phyloP scores from a whole-genome alignment of 1,140 invertebrate genomes.

The Antheraea pernyi region DNA sequence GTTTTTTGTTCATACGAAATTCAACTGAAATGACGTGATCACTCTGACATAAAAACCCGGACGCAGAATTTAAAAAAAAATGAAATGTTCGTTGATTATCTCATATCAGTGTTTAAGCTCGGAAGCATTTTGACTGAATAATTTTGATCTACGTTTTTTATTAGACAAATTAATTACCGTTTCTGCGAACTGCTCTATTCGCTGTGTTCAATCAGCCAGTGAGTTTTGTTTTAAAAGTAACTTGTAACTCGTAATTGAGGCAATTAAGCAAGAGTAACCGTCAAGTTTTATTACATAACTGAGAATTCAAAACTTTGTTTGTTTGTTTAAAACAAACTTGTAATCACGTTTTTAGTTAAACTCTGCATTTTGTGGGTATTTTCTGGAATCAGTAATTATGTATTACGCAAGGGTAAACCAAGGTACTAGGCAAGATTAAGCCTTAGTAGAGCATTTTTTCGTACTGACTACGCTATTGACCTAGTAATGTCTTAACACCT shows the following conservation, averaged over 20 bases:
- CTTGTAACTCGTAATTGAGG: neutral
- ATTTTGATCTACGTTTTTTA: conserved; percentile 5
- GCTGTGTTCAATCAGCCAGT: neutral
- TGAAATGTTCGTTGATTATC: conserved; percentile 4
- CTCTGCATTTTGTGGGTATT: too few species aligned
- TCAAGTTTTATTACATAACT: neutral
- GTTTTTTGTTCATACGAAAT: conserved; percentile 17
- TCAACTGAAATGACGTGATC: conserved; percentile 31
- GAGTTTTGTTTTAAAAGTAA: neutral
- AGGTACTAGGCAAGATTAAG: too few species aligned
- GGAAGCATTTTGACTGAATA: conserved; percentile 7
- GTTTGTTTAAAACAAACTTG: too few species aligned
- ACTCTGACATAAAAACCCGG: conserved; percentile 33
- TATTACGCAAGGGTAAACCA: too few species aligned
- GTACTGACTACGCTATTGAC: too few species aligned
- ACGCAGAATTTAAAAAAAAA: conserved; percentile 9
- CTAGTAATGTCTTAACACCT: too few species aligned
- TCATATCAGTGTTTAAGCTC: conserved; percentile 4
- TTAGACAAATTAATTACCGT: conserved; percentile 11
- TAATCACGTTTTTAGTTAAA: too few species aligned
- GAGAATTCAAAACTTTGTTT: too few species aligned
- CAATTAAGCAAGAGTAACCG: neutral
- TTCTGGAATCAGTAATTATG: too few species aligned
- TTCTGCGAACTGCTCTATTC: neutral
- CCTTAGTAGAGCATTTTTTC: too few species aligned